phyloP scores from a whole-genome alignment of 1,140 invertebrate species.

The honey bee (Apis mellifera) region Amel_HAv3.1 CM009939.2:1699501-1700000 shows the following conservation, averaged over 20 bases:
- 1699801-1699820: constrained; percentile 54
- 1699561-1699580: constrained; percentile 75
- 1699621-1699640: constrained; percentile 68
- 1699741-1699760: constrained; percentile 66
- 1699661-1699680: constrained; percentile 72
- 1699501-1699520: constrained; percentile 52
- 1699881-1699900: neutral
- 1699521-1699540: constrained; percentile 57
- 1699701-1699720: constrained; percentile 70
- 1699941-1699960: constrained; percentile 48
- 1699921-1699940: constrained; percentile 49
- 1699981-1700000: constrained; percentile 38
- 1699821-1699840: constrained; percentile 35
- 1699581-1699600: constrained; percentile 78
- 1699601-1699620: constrained; percentile 59
- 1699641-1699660: constrained; percentile 72
- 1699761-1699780: constrained; percentile 78
- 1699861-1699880: constrained; percentile 26
- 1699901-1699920: constrained; percentile 24
- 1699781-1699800: constrained; percentile 66
- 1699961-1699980: constrained; percentile 45
- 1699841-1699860: constrained; percentile 28
- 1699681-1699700: constrained; percentile 65
- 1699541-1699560: constrained; percentile 58
- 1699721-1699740: constrained; percentile 73